Percentiles rank a stretch among this genome's conserved stretches.
phyloP scores from a whole-genome alignment of 2,797 vertebrate species.

The Rhinichthys osculus region DNA sequence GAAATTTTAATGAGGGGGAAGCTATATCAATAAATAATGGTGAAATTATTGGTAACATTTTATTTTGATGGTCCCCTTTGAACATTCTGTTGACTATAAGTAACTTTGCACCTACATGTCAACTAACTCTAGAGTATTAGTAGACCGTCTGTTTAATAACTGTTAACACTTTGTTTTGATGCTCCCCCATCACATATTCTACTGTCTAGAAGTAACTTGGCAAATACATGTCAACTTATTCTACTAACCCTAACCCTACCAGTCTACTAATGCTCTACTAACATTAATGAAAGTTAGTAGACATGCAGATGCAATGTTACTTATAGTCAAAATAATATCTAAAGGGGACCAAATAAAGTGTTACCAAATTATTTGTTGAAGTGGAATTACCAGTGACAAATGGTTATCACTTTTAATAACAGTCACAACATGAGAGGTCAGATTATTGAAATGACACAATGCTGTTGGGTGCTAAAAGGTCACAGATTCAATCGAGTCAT shows the following conservation, averaged over 20 bases:
- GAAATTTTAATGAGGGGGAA: not conserved
- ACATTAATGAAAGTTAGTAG: not conserved
- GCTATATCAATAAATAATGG: not conserved
- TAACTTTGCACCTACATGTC: not conserved
- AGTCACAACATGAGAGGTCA: not conserved
- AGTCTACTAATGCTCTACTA: not conserved
- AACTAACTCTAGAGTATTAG: not conserved
- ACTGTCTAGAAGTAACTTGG: not conserved
- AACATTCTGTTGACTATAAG: not conserved
- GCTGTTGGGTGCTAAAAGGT: constrained; percentile 22
- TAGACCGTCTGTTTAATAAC: not conserved
- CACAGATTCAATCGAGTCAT: constrained; percentile 3
- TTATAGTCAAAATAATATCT: not conserved
- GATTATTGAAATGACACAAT: constrained; percentile 16
- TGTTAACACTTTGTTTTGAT: not conserved
- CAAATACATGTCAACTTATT: not conserved
- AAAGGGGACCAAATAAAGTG: not conserved
- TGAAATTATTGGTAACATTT: not conserved
- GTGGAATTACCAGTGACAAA: not conserved
- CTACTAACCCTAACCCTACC: not conserved
- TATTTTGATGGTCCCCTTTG: not conserved
- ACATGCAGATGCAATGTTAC: not conserved
- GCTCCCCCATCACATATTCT: not conserved
- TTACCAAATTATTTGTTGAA: not conserved
- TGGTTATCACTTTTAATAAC: not conserved